These are phyloP conservation scores for Neolamprologus cancellatus DNA, from an alignment of 2,113 vertebrate species.

Conservation along the genomic window DNA sequence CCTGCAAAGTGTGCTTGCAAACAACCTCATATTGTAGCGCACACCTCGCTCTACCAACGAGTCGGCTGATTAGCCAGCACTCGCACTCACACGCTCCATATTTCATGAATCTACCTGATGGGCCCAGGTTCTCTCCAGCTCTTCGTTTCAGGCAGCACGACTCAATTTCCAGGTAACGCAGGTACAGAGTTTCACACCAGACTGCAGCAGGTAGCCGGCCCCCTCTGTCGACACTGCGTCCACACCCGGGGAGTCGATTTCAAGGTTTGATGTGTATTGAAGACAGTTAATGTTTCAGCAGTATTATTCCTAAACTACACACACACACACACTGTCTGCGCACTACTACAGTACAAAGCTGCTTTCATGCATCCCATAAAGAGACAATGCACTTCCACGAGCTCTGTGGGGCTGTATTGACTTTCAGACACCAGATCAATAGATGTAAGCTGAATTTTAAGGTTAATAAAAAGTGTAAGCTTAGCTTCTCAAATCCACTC, in stretches of 20 bases:
- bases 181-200: neutral
- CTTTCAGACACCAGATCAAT: neutral
- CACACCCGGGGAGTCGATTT: neutral
- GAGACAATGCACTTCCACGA: neutral
- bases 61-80: conserved; percentile 3
- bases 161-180: neutral
- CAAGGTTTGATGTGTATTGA: neutral
- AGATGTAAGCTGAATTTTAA: neutral
- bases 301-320: neutral
- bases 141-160: neutral
- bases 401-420: neutral
- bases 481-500: neutral
- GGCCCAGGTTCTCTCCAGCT: neutral
- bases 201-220: neutral
- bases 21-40: neutral
- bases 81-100: neutral
- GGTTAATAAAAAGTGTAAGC: neutral
- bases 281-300: neutral
- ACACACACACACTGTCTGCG: neutral
- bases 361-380: neutral
- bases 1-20: neutral
- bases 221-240: neutral
- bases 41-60: neutral
- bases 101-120: conserved; percentile 43
- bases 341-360: neutral